Evolutionary conservation across 2,888 invertebrate species (phyloP), one percentile per base, ranked within the genome.

Genomic region (Steinernema scapterisci): DNA sequence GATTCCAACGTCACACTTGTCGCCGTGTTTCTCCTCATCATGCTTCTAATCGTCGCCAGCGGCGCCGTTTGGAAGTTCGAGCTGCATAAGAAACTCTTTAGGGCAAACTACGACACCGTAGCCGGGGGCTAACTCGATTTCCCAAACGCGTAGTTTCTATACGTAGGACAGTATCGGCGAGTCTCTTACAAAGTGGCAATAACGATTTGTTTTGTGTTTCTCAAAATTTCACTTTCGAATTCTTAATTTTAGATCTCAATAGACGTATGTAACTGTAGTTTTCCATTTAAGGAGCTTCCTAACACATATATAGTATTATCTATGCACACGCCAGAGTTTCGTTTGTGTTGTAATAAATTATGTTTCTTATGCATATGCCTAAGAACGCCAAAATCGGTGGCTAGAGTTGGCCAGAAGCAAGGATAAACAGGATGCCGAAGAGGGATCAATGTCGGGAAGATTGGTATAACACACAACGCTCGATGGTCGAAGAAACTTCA

Each of bases 41-140:
- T 87, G 74, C 76, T 87, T n/a, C 79, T 85, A 54, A 87, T 87
- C 71, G 76, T 85, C 9, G 80, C 84, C 31, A 84, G 84, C 43
- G 87, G 87, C 48, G 83, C 84, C 63, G 83, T 87, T 1, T 87
- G 83, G 82, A 87, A 87, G 72, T 81, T 84, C 74, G 82, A 85
- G 44, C 75, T 87, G 43, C 87, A 87, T 79, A 85, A 81, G 73
- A 83, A 84, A 43, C 86, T 85, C 38, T 82, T 85, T 85, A 85
- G 88, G 11, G 80, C 83, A n/a, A 85, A 81, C 77, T 88, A 88
- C 73, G 85, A 82, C 70, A 84, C 84, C 0, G 88, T 86, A 1
- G 83, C 85, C 13, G 84, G 81, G 7, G 85, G 85, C 76, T 85
- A 82, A 83, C 19, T 3, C 23, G 11, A 1, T 2, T 6, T 31